Evolutionary conservation across 2,113 vertebrate species (phyloP).

Genomic region (Bungarus multicinctus): DNA sequence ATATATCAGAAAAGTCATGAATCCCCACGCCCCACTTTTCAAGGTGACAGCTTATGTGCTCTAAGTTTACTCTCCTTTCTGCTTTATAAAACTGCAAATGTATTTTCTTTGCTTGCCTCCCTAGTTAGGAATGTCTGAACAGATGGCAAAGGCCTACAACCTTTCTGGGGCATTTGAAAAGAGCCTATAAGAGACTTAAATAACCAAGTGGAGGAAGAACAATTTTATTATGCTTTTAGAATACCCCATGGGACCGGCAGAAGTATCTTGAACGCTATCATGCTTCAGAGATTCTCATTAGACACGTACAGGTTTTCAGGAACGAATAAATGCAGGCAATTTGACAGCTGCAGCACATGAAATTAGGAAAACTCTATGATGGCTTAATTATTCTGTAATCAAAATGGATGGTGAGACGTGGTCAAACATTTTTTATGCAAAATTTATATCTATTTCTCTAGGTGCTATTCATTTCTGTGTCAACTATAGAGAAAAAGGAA

Average conservation of each 20-base stretch:
- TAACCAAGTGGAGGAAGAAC: background rate
- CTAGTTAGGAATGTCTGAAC: background rate
- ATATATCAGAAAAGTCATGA: background rate
- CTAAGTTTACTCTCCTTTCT: background rate
- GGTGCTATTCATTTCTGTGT: slow-evolving; percentile 16
- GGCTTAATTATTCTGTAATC: slow-evolving; percentile 20
- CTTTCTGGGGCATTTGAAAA: background rate
- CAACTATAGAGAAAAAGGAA: slow-evolving; percentile 16
- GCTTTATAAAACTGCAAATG: background rate
- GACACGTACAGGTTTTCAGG: background rate
- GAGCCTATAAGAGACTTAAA: background rate
- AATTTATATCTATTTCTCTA: background rate
- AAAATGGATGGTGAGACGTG: background rate
- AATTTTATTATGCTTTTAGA: slow-evolving; percentile 1
- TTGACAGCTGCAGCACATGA: background rate
- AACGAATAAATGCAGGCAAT: background rate
- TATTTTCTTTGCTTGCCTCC: background rate
- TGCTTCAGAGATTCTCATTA: background rate
- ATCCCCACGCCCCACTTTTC: background rate
- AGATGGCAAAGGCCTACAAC: background rate
- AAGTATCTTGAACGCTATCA: background rate
- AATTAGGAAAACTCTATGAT: background rate
- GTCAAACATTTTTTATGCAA: background rate
- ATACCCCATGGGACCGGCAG: background rate
- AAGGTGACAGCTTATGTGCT: background rate